Evolutionary conservation across 2,797 vertebrate species (phyloP), one percentile per base, ranked within the genome.

Genomic region (Chelidonichthys spinosus): DNA sequence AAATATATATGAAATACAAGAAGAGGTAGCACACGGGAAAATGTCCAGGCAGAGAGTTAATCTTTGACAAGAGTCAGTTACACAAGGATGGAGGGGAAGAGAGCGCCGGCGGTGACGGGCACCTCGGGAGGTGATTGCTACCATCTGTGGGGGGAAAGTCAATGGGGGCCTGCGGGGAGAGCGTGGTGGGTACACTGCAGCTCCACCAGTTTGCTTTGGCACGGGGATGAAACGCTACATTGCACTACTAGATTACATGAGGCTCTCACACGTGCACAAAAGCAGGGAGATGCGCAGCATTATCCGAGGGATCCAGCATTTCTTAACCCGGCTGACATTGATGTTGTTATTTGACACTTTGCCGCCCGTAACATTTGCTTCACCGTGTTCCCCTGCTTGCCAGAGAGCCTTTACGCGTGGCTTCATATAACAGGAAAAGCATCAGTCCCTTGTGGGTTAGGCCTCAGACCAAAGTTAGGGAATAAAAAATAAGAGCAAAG

Each of bases 111-210:
- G 70, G 84, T 78, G 89, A 90, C 43, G 75, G 81, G 86, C 88
- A 90, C 87, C 83, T 90, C 82, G 8, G 90, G 85, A 90, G 82
- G 79, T 92, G 89, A 94, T 93, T 93, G 88, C 86, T 91, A 90
- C 90, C 93, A 94, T 91, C 83, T 94, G 93, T 87, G 86, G 62
- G 76, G 76, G 60, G 60, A 65, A 85, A 85, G 84, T 65, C 15
- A 62, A 78, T 55, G 72, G 73, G 65, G 81, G 82, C 68, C 77
- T 75, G 56, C 56, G 42, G 75, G 73, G 85, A 82, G 79, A 84
- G 81, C 79, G 72, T 85, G 76, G 86, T 82, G 79, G 88, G 88
- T 87, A 90, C 68, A 9, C 77, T 82, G 77, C 66, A 82, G 81
- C 79, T 82, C 72, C 72, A 68, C 74, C 85, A 82, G 88, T 87